These are phyloP conservation scores for Drosophila equinoxialis DNA, from an alignment of 1,140 invertebrate genomes.

Conservation along the genomic window DNA sequence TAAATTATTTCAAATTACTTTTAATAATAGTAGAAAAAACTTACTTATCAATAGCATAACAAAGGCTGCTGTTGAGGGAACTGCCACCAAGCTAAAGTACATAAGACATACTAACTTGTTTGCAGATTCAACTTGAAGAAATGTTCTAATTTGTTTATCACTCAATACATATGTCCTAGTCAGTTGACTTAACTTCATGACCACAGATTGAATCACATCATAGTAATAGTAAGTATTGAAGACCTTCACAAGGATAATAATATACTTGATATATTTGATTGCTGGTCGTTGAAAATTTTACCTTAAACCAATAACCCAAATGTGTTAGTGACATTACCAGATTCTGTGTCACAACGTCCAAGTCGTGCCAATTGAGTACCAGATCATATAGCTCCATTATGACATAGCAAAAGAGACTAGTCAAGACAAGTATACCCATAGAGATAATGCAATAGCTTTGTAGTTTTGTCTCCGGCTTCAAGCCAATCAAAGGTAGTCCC, in stretches of 20 bases:
- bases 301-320: slow-evolving; percentile 16
- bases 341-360: background rate
- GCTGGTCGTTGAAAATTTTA: background rate
- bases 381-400: slow-evolving; percentile 9
- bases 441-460: background rate
- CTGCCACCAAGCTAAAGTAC: background rate
- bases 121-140: background rate
- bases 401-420: slow-evolving; percentile 10
- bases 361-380: background rate
- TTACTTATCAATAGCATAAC: slow-evolving; percentile 5
- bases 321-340: slow-evolving; percentile 4
- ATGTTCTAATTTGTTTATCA: slow-evolving; percentile 4
- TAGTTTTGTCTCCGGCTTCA: background rate
- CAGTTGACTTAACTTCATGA: background rate
- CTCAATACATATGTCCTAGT: background rate
- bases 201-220: slow-evolving; percentile 3
- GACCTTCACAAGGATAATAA: background rate
- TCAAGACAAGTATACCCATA: background rate
- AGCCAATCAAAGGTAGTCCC: background rate
- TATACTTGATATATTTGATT: background rate
- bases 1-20: background rate
- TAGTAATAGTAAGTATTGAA: slow-evolving; percentile 10
- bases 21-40: background rate
- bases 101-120: slow-evolving; percentile 5
- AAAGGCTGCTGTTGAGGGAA: background rate